phyloP scores from a whole-genome alignment of 2,113 vertebrate genomes.

The Mystacornis crossleyi region DNA sequence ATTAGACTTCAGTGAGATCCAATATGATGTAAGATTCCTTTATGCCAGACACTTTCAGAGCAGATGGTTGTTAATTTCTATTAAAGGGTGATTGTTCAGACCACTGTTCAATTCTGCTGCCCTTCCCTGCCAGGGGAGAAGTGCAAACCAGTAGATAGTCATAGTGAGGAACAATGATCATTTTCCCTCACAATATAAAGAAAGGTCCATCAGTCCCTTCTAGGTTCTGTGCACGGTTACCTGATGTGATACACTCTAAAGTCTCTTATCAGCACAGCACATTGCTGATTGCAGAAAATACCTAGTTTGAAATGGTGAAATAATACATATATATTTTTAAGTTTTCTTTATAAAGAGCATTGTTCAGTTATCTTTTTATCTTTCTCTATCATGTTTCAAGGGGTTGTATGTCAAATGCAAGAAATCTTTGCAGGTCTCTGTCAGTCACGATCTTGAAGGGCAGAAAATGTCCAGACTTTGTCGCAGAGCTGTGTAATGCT shows the following conservation, averaged over 20 bases:
- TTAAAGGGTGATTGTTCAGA: accelerated
- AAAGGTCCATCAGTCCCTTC: not conserved
- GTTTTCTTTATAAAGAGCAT: not conserved
- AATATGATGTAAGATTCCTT: not conserved
- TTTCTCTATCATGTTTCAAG: not conserved
- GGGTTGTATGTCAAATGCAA: not conserved
- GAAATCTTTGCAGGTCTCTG: not conserved
- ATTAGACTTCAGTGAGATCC: not conserved
- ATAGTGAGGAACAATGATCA: not conserved
- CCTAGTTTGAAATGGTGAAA: not conserved
- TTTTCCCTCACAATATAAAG: not conserved
- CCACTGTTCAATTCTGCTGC: not conserved
- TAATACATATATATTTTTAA: not conserved
- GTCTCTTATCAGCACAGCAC: not conserved
- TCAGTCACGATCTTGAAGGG: not conserved
- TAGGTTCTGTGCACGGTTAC: not conserved
- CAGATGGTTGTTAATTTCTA: not conserved
- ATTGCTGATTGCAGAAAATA: not conserved
- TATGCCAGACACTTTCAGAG: not conserved
- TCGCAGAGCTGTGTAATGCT: not conserved
- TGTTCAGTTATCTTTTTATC: not conserved
- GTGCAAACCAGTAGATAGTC: not conserved
- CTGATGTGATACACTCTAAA: not conserved
- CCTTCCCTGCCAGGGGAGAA: not conserved
- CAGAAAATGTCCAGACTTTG: not conserved